These are phyloP conservation scores for Aurelia coerulea DNA, from an alignment of 30 jellyfish, hydroid and myxozoan genomes.

Conservation along the genomic window DNA sequence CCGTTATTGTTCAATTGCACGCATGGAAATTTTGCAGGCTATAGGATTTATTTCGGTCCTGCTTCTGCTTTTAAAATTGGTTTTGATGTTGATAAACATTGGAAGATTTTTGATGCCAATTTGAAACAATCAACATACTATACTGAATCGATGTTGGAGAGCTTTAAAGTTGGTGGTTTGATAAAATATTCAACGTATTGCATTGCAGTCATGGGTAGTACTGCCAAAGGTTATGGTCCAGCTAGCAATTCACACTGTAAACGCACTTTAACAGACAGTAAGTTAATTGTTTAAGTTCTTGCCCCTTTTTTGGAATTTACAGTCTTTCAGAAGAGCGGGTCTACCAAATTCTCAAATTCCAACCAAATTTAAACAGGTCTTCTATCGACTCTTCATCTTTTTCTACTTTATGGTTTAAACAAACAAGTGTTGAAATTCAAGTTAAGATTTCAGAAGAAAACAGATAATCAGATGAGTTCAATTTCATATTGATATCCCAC, in stretches of 20 bases:
- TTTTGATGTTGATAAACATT: neutral
- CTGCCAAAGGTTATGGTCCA: conserved; percentile 62
- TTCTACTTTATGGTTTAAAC: too few relatives aligned
- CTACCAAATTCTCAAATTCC: too few relatives aligned
- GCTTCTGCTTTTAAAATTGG: neutral
- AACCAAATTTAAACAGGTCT: too few relatives aligned
- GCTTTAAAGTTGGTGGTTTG: conserved; percentile 11
- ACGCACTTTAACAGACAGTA: conserved; percentile 47
- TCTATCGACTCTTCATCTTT: too few relatives aligned
- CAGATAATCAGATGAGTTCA: too few relatives aligned
- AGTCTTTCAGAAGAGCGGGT: too few relatives aligned
- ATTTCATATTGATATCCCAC: too few relatives aligned
- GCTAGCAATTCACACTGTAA: conserved; percentile 1
- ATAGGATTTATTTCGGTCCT: conserved; percentile 37
- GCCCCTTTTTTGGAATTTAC: too few relatives aligned
- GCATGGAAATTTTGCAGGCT: conserved; percentile 28
- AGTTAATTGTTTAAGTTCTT: neutral
- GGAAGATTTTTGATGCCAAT: neutral
- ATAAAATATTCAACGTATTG: conserved; percentile 46
- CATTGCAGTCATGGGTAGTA: conserved; percentile 29
- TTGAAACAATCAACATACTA: neutral
- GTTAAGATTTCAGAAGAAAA: too few relatives aligned
- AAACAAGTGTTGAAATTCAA: too few relatives aligned
- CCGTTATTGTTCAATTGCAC: conserved; percentile 34
- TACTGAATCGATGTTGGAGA: neutral